Evolutionary conservation across 2,888 invertebrate species (phyloP).

Genomic region (Pollenia amentaria): DNA sequence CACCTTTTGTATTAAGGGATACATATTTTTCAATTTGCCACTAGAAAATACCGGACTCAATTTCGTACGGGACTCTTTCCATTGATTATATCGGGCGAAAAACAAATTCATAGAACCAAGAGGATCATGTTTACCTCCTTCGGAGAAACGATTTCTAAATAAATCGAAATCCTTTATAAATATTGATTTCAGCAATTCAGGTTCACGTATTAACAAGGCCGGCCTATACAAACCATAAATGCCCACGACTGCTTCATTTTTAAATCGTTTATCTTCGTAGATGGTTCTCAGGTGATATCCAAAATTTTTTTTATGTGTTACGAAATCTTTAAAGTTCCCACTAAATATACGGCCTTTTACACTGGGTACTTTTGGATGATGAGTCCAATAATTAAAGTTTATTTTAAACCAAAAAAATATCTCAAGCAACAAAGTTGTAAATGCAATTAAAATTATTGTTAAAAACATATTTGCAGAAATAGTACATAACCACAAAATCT

Average conservation of each 20-base stretch:
- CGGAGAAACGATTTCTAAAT: constrained; percentile 77
- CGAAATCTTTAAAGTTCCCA: constrained; percentile 82
- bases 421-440: neutral
- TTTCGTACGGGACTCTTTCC: constrained; percentile 79
- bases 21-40: constrained; percentile 80
- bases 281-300: constrained; percentile 81
- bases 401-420: constrained; percentile 16
- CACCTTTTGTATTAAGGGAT: constrained; percentile 78
- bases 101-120: constrained; percentile 79
- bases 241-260: constrained; percentile 79
- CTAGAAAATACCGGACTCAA: constrained; percentile 79
- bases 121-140: constrained; percentile 79
- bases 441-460: neutral
- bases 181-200: constrained; percentile 83
- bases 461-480: neutral
- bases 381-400: constrained; percentile 38
- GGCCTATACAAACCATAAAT: constrained; percentile 84
- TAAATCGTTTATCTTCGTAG: constrained; percentile 78
- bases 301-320: constrained; percentile 80
- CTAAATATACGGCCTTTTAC: constrained; percentile 33
- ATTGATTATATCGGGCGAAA: constrained; percentile 78
- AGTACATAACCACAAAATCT: too few species aligned
- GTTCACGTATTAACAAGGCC: constrained; percentile 83
- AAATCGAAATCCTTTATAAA: constrained; percentile 82
- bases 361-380: constrained; percentile 30